Evolutionary conservation across 2,113 vertebrate genomes (phyloP).

Genomic region (Datnioides undecimradiatus): DNA sequence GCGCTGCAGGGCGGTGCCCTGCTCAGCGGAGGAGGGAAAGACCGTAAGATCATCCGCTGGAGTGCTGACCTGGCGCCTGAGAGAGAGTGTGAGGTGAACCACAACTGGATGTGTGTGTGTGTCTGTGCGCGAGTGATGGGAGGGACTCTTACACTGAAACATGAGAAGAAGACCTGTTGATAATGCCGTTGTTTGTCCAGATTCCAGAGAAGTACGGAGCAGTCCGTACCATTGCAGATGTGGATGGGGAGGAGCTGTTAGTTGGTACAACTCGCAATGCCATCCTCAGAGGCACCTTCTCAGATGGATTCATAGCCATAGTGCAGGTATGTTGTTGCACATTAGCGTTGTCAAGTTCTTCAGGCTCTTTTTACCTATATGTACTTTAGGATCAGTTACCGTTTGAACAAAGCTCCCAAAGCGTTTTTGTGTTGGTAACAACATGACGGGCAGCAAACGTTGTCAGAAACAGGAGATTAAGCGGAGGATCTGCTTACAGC

Average conservation of each 20-base stretch:
- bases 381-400: neutral
- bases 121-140: neutral
- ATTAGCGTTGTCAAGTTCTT: neutral
- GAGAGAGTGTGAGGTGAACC: slow-evolving; percentile 90
- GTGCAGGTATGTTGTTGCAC: slow-evolving; percentile 84
- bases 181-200: slow-evolving; percentile 66
- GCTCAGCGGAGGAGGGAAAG: slow-evolving; percentile 92
- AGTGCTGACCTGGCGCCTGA: slow-evolving; percentile 87
- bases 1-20: slow-evolving; percentile 86
- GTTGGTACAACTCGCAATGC: slow-evolving; percentile 93
- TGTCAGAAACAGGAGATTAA: too few species aligned
- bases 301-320: slow-evolving; percentile 88
- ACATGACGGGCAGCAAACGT: too few species aligned
- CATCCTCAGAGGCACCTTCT: slow-evolving; percentile 88
- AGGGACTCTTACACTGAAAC: neutral
- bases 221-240: slow-evolving; percentile 89
- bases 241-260: slow-evolving; percentile 87
- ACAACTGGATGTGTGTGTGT: slow-evolving; percentile 27
- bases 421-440: too few species aligned
- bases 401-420: too few species aligned
- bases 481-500: too few species aligned
- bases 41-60: slow-evolving; percentile 91
- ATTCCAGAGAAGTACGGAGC: slow-evolving; percentile 91
- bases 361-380: neutral
- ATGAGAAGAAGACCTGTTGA: neutral